These are phyloP conservation scores for Mixornis gularis DNA, from an alignment of 2,113 vertebrate genomes.

Conservation along the genomic window DNA sequence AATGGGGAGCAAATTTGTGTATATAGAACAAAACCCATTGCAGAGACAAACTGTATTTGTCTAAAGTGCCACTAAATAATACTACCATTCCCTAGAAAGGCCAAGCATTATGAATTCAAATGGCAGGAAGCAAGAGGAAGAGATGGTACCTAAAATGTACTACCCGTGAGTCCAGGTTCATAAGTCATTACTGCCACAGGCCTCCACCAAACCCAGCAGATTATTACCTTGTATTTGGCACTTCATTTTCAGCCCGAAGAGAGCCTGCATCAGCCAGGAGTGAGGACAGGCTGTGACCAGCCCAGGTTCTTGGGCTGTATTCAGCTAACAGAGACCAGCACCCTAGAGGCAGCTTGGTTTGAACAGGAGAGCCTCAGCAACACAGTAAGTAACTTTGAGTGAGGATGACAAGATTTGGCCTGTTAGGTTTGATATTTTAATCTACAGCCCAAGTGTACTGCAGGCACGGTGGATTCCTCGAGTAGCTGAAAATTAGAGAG, in stretches of 20 bases:
- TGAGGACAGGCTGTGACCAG: fast-evolving
- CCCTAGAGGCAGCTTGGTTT: not conserved
- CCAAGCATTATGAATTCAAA: not conserved
- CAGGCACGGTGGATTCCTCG: fast-evolving
- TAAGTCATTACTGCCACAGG: not conserved
- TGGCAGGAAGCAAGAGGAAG: not conserved
- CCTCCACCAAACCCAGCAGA: not conserved
- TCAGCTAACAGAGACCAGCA: fast-evolving
- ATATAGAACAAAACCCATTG: not conserved
- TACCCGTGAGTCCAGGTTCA: fast-evolving
- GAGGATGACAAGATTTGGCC: not conserved
- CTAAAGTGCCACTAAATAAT: not conserved
- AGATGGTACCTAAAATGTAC: not conserved
- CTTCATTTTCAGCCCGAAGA: not conserved
- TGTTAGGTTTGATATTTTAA: not conserved
- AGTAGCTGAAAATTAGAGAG: not conserved
- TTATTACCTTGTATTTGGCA: not conserved
- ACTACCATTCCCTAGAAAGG: not conserved
- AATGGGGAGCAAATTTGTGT: not conserved
- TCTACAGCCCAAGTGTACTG: not conserved
- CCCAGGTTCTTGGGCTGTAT: not conserved
- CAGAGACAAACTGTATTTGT: not conserved
- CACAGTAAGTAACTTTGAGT: not conserved
- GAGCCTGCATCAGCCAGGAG: not conserved
- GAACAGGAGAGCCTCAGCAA: not conserved